phyloP scores from a whole-genome alignment of 2,888 invertebrate genomes.

The Hyppa rectilinea region DNA sequence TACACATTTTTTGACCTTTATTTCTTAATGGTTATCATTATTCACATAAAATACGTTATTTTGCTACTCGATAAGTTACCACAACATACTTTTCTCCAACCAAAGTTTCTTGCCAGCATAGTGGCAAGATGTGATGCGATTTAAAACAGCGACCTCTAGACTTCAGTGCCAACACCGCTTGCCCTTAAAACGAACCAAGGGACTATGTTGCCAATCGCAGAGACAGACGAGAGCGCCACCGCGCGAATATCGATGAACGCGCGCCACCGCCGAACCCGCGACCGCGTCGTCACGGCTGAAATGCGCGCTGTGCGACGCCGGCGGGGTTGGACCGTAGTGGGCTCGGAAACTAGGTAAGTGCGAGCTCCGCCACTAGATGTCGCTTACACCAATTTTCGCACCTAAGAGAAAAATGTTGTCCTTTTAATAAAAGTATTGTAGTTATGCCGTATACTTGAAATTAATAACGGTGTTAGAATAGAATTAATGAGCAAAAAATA shows the following conservation, averaged over 20 bases:
- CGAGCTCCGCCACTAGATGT: slow-evolving; percentile 75
- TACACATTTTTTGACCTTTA: not conserved
- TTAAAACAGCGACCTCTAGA: slow-evolving; percentile 74
- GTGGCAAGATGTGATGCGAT: slow-evolving; percentile 26
- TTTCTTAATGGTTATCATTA: not conserved
- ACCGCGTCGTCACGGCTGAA: slow-evolving; percentile 87
- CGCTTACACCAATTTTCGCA: slow-evolving; percentile 66
- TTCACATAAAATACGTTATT: slow-evolving; percentile 14
- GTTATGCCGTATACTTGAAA: not conserved
- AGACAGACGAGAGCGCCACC: slow-evolving; percentile 85
- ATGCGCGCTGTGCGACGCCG: slow-evolving; percentile 90
- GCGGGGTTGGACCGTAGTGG: slow-evolving; percentile 94
- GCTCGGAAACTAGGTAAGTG: slow-evolving; percentile 93
- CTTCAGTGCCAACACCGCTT: slow-evolving; percentile 54
- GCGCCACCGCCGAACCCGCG: slow-evolving; percentile 83
- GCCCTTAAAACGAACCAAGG: slow-evolving; percentile 47
- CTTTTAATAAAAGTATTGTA: no score
- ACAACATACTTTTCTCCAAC: slow-evolving; percentile 44
- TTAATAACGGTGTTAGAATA: not conserved
- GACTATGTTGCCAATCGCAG: slow-evolving; percentile 86
- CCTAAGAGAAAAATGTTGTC: not conserved
- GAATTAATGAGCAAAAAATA: slow-evolving; percentile 4
- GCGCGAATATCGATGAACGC: slow-evolving; percentile 74
- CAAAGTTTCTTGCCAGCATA: not conserved
- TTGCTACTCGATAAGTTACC: slow-evolving; percentile 35